Percentiles rank a stretch among this genome's conserved stretches.
Evolutionary conservation across 2,888 invertebrate genomes (phyloP).

Genomic region (Parasteatoda lunata): DNA sequence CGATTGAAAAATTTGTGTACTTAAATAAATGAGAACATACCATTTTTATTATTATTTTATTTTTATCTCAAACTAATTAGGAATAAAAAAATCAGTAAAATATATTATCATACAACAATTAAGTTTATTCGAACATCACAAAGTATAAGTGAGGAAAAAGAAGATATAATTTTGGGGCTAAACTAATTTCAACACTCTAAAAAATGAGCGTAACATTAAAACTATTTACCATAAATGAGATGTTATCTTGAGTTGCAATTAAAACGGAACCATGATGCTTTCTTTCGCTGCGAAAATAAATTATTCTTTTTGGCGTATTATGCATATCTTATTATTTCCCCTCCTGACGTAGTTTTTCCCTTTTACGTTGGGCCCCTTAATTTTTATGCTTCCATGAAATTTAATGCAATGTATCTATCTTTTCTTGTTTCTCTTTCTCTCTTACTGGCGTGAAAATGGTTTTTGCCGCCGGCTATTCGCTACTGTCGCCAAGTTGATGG

Average conservation of each 20-base stretch:
- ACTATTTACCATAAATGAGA: background rate
- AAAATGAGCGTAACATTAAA: background rate
- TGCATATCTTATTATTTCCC: conserved; percentile 13
- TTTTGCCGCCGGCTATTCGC: conserved; percentile 32
- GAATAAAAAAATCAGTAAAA: too few relatives aligned
- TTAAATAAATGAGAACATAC: too few relatives aligned
- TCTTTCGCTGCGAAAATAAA: conserved; percentile 10
- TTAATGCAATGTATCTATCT: conserved; percentile 36
- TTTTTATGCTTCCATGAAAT: conserved; percentile 49
- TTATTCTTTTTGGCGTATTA: conserved; percentile 9
- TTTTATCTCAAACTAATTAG: too few relatives aligned
- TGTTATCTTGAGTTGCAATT: background rate
- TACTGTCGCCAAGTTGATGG: conserved; percentile 18
- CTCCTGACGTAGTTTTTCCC: background rate
- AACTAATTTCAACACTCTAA: too few relatives aligned
- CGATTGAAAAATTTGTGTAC: too few relatives aligned
- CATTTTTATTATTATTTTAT: too few relatives aligned
- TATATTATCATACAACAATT: too few relatives aligned
- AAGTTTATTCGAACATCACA: too few relatives aligned
- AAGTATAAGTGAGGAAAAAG: too few relatives aligned
- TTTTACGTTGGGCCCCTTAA: conserved; percentile 12
- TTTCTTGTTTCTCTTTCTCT: conserved; percentile 15
- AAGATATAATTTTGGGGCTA: too few relatives aligned
- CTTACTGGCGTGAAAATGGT: conserved; percentile 9
- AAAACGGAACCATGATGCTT: background rate